Evolutionary conservation across 2,888 invertebrate genomes (phyloP).

Genomic region (Plebejus anna): DNA sequence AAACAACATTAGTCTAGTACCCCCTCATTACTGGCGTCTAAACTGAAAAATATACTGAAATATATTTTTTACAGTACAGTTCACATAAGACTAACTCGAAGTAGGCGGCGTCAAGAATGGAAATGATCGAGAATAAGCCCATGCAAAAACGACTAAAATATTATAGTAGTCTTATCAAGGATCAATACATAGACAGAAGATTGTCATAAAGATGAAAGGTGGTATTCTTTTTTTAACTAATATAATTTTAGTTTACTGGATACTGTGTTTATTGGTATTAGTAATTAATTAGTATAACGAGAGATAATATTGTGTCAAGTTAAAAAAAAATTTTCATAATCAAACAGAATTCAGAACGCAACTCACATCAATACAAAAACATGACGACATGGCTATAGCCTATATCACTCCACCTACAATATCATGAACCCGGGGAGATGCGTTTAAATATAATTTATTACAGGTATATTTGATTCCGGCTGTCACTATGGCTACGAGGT

Average conservation of each 20-base stretch:
- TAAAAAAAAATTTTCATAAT: background rate
- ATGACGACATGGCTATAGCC: background rate
- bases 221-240: background rate
- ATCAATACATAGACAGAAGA: background rate
- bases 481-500: constrained; percentile 65
- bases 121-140: no score
- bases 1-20: background rate
- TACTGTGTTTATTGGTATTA: no score
- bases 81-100: background rate
- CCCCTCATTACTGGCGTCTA: background rate
- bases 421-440: constrained; percentile 7
- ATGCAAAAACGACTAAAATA: no score
- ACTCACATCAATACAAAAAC: background rate
- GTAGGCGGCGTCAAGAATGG: no score
- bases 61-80: background rate
- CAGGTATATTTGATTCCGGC: constrained; percentile 56
- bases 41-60: background rate
- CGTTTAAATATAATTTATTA: constrained; percentile 49
- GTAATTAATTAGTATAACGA: background rate
- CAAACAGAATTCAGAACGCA: background rate
- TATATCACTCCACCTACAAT: constrained; percentile 2
- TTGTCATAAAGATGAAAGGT: background rate
- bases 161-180: no score
- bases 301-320: background rate
- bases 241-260: background rate